Conservation (phyloP, 1,140 invertebrate genomes). For the Anastrepha obliqua region DNA sequence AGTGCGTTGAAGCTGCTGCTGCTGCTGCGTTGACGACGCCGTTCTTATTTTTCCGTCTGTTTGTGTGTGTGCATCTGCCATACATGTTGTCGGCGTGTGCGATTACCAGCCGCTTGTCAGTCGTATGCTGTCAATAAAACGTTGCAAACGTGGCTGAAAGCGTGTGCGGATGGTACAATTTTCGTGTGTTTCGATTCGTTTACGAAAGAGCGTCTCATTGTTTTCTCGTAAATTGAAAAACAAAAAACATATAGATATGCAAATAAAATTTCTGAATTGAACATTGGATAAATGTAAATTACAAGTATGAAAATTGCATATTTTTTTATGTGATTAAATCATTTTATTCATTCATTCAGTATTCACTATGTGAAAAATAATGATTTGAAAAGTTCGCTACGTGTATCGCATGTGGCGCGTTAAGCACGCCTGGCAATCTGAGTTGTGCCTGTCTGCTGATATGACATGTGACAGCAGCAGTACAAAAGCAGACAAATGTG, state of each 20-base stretch:
- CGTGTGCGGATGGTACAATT: not conserved
- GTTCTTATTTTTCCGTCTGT: not conserved
- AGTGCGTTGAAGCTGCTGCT: not conserved
- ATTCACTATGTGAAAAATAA: no score
- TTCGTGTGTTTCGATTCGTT: not conserved
- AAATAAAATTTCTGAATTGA: not conserved
- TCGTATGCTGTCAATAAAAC: constrained; percentile 39
- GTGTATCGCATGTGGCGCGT: not conserved
- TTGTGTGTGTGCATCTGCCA: not conserved
- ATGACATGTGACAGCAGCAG: not conserved
- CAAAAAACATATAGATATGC: not conserved
- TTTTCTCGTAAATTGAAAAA: not conserved
- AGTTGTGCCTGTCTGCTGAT: not conserved
- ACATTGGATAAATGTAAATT: not conserved
- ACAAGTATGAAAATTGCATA: not conserved
- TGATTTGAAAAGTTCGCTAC: not conserved
- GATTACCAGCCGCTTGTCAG: not conserved
- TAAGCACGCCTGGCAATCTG: not conserved
- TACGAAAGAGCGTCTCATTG: not conserved
- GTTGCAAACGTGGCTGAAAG: constrained; percentile 21
- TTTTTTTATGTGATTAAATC: not conserved
- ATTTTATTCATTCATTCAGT: no score
- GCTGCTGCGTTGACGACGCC: not conserved
- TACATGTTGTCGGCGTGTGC: constrained; percentile 36
- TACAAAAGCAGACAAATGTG: not conserved